Evolutionary conservation across 1,140 invertebrate species (phyloP), one percentile per base, ranked within the genome.

Genomic region (Rhizoglyphus robini): DNA sequence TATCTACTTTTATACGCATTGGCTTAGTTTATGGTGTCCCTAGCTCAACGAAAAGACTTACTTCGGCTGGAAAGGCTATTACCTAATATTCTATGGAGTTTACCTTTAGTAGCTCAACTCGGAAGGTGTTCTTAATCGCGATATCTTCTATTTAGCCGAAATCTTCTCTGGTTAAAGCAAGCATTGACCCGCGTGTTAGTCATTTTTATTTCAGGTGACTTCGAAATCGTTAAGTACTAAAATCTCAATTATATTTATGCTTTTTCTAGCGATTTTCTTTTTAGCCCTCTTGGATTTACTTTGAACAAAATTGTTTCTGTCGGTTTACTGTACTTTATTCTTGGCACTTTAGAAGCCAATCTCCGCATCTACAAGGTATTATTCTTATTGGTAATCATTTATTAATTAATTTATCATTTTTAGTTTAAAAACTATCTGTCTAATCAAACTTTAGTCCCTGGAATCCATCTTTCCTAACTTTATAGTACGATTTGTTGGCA

Each of bases 211-310:
- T 90, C 88, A 69, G 78, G 95, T 49, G 92, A 92, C 47, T 96
- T 92, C 80, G 92, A 92, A 34, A 93, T 96, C 72, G 90, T 95
- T 67, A 96, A 94, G 87, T 89, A 75, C n/a, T n/a, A n/a, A n/a
- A n/a, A n/a, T n/a, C n/a, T n/a, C n/a, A n/a, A n/a, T n/a, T n/a
- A n/a, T n/a, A n/a, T n/a, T n/a, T n/a, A n/a, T n/a, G n/a, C n/a
- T n/a, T n/a, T n/a, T n/a, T 49, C 20, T 20, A 20, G 18, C 4
- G 34, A 32, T 34, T 59, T 72, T 75, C 25, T 68, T 72, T 34
- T n/a, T n/a, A n/a, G n/a, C n/a, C 81, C 90, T 46, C 76, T 95
- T 47, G 90, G 91, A 46, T 82, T 87, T 5, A 86, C 87, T 67
- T 78, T 94, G 62, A 88, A 91, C 75, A 82, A 88, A 71, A 86